A percentile compares a stretch with the other conserved stretches of the same genome.
Conservation (phyloP, 2,113 vertebrate species). For the Notechis scutatus region DNA sequence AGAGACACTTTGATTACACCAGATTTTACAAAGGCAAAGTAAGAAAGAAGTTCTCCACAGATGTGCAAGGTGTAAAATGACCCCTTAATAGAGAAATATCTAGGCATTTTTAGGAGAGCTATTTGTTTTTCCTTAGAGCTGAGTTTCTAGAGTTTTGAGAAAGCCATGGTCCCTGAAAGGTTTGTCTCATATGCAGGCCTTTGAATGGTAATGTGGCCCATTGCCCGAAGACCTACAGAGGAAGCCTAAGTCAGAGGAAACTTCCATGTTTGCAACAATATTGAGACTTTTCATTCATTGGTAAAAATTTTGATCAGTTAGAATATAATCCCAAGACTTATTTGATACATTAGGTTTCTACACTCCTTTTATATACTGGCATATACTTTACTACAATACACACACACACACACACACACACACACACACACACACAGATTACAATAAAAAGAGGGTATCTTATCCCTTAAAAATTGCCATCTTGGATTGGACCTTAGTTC, state of each 20-base stretch:
- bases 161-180: not conserved
- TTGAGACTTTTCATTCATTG: not conserved
- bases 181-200: not conserved
- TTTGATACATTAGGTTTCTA: not conserved
- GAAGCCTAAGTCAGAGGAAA: not conserved
- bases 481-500: not conserved
- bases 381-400: not conserved
- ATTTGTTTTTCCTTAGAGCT: not conserved
- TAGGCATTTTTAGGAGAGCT: not conserved
- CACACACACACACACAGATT: not conserved
- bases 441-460: not conserved
- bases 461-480: not conserved
- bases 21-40: not conserved
- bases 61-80: not conserved
- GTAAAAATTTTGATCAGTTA: not conserved
- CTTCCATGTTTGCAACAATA: not conserved
- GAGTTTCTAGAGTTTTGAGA: not conserved
- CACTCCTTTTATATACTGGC: not conserved
- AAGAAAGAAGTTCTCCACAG: accelerated
- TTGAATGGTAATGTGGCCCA: not conserved
- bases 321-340: not conserved
- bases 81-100: not conserved
- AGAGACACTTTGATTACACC: constrained; percentile 1
- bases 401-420: not conserved
- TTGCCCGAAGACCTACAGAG: not conserved